A percentile compares a stretch with the other conserved stretches of the same genome.
Evolutionary conservation across 2,797 vertebrate species (phyloP).

Genomic region (Hippocampus kuda): DNA sequence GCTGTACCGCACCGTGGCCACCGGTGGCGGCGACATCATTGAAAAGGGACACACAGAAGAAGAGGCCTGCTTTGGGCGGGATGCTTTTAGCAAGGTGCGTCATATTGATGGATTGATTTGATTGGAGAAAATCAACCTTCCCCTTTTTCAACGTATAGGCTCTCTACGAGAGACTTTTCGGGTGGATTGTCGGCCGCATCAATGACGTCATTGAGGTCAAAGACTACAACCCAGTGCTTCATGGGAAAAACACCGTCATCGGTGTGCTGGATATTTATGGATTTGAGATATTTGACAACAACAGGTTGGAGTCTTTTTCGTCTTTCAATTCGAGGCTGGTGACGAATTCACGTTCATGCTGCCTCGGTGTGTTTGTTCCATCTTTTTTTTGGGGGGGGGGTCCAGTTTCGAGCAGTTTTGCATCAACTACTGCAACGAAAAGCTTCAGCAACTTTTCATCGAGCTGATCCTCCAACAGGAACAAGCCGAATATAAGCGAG

Average conservation of each 20-base stretch:
- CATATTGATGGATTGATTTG: not conserved
- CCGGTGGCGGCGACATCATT: slow-evolving; percentile 82
- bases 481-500: slow-evolving; percentile 80
- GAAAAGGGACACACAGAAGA: slow-evolving; percentile 74
- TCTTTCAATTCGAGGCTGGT: not conserved
- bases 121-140: not conserved
- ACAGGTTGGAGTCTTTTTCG: slow-evolving; percentile 56
- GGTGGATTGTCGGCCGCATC: slow-evolving; percentile 83
- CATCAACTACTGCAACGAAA: slow-evolving; percentile 98
- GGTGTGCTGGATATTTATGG: slow-evolving; percentile 91
- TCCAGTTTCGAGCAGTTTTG: slow-evolving; percentile 92
- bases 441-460: slow-evolving; percentile 98
- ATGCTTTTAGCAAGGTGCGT: slow-evolving; percentile 82
- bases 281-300: slow-evolving; percentile 89
- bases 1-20: slow-evolving; percentile 80
- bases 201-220: slow-evolving; percentile 77
- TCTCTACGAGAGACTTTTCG: slow-evolving; percentile 82
- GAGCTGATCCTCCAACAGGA: slow-evolving; percentile 87
- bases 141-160: slow-evolving; percentile 58
- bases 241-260: slow-evolving; percentile 89
- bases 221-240: slow-evolving; percentile 71
- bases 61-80: slow-evolving; percentile 77
- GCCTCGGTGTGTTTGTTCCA: slow-evolving; percentile 11
- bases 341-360: slow-evolving; percentile 1
- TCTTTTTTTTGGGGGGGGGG: not conserved